These are phyloP conservation scores for Lasius fuliginosus DNA, from an alignment of 2,888 invertebrate genomes.

Conservation along the genomic window DNA sequence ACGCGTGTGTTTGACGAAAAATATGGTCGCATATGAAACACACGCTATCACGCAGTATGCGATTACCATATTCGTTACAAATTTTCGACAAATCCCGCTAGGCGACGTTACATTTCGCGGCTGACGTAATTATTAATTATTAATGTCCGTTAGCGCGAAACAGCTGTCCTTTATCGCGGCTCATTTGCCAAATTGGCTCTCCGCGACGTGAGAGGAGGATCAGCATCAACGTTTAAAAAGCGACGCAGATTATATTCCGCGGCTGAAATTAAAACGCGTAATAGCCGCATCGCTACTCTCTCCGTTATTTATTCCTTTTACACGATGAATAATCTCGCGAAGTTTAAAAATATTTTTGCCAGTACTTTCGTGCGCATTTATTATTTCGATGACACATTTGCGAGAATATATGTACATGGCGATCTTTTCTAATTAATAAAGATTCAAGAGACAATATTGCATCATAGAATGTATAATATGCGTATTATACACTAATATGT, in stretches of 20 bases:
- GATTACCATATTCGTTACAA: not conserved
- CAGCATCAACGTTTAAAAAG: slow-evolving; percentile 40
- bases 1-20: slow-evolving; percentile 15
- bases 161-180: slow-evolving; percentile 52
- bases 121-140: slow-evolving; percentile 51
- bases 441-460: slow-evolving; percentile 1
- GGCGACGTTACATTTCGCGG: slow-evolving; percentile 10
- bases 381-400: slow-evolving; percentile 1
- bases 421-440: slow-evolving; percentile 17
- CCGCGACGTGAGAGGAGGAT: slow-evolving; percentile 5
- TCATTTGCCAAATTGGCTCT: slow-evolving; percentile 53
- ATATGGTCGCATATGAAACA: not conserved
- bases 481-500: not conserved
- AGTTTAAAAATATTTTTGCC: slow-evolving; percentile 39
- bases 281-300: slow-evolving; percentile 11
- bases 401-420: not conserved
- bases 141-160: slow-evolving; percentile 49
- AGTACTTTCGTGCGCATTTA: not conserved
- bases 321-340: slow-evolving; percentile 48
- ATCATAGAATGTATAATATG: slow-evolving; percentile 13
- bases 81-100: slow-evolving; percentile 10
- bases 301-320: slow-evolving; percentile 48
- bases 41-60: not conserved
- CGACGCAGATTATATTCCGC: slow-evolving; percentile 23
- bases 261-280: slow-evolving; percentile 43